Conservation (phyloP, 2,113 vertebrate genomes). For the Myxocyprinus asiaticus region DNA sequence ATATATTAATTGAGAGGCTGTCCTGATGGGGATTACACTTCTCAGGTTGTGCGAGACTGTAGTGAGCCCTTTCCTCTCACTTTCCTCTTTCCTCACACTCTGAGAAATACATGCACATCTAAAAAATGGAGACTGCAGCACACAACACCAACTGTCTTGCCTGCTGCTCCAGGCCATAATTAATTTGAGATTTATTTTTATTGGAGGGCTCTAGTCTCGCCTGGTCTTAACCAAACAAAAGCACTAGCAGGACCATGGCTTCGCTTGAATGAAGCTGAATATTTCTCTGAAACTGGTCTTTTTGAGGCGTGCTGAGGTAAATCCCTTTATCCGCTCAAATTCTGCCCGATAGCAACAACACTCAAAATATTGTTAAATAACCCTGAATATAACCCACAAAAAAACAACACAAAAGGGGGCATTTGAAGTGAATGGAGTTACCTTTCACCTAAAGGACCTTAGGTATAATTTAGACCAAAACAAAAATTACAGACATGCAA, state of each 20-base stretch:
- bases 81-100: slow-evolving; percentile 57
- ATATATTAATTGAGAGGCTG: slow-evolving; percentile 41
- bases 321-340: slow-evolving; percentile 67
- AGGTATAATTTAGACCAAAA: too few species aligned
- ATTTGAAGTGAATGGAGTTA: too few species aligned
- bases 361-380: too few species aligned
- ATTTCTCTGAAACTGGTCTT: slow-evolving; percentile 85
- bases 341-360: slow-evolving; percentile 72
- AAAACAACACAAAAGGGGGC: too few species aligned
- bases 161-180: slow-evolving; percentile 96
- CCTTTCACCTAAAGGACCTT: too few species aligned
- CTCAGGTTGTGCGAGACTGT: slow-evolving; percentile 57
- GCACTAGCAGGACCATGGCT: slow-evolving; percentile 85
- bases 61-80: slow-evolving; percentile 29
- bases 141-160: slow-evolving; percentile 89
- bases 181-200: slow-evolving; percentile 99
- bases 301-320: neutral
- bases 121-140: slow-evolving; percentile 80
- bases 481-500: too few species aligned
- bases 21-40: slow-evolving; percentile 44
- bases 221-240: slow-evolving; percentile 98
- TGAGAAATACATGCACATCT: slow-evolving; percentile 72
- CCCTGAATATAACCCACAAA: too few species aligned
- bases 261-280: slow-evolving; percentile 85
- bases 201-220: slow-evolving; percentile 95